phyloP scores from a whole-genome alignment of 92 coral and sea anemone species.

The Zoanthus gigantus region DNA sequence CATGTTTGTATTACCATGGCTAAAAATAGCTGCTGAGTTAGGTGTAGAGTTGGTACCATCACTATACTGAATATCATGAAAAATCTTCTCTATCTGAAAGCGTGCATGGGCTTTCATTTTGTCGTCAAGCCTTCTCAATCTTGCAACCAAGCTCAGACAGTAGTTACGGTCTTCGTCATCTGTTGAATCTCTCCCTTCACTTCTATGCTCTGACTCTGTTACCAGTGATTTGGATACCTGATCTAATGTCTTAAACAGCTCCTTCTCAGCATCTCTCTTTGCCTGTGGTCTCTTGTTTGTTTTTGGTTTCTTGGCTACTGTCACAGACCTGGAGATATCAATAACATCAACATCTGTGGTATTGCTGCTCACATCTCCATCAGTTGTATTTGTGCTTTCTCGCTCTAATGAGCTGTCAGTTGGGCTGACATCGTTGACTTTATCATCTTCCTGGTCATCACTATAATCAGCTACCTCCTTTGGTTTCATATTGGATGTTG shows the following conservation, averaged over 20 bases:
- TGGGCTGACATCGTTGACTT: constrained; percentile 28
- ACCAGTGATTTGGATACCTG: constrained; percentile 39
- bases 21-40: constrained; percentile 16
- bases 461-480: constrained; percentile 33
- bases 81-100: constrained; percentile 22
- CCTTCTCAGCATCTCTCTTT: constrained; percentile 30
- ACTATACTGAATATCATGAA: constrained; percentile 16
- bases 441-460: constrained; percentile 35
- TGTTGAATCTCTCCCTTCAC: neutral
- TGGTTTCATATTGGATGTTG: constrained; percentile 37
- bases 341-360: constrained; percentile 28
- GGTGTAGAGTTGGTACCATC: constrained; percentile 23
- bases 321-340: constrained; percentile 32
- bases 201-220: constrained; percentile 25
- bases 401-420: constrained; percentile 22
- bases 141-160: constrained; percentile 41
- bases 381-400: constrained; percentile 9
- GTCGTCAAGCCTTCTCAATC: constrained; percentile 31
- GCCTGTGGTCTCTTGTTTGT: constrained; percentile 38
- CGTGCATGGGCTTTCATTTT: constrained; percentile 30
- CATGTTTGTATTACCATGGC: constrained; percentile 11
- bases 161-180: constrained; percentile 23
- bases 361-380: constrained; percentile 26
- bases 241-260: constrained; percentile 33
- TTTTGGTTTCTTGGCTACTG: constrained; percentile 35